These are phyloP conservation scores for Peromyscus aztecus DNA, from an alignment of 2,797 vertebrate genomes.

Conservation along the genomic window DNA sequence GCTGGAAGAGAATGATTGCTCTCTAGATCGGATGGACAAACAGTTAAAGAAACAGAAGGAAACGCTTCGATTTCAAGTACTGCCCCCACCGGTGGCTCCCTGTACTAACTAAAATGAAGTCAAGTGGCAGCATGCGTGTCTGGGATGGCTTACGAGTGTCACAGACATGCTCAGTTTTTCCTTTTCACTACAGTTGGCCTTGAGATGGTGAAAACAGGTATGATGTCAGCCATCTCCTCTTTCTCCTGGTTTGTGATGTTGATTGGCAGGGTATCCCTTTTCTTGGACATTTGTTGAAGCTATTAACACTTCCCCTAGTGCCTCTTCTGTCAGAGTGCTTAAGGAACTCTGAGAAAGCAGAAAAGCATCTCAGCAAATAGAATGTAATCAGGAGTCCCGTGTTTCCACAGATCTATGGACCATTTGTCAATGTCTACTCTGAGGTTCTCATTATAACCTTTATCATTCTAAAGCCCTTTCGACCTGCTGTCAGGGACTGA, in stretches of 20 bases:
- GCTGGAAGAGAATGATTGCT: not conserved
- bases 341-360: constrained; percentile 45
- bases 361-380: constrained; percentile 45
- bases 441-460: constrained; percentile 24
- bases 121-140: not conserved
- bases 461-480: not conserved
- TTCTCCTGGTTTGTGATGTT: constrained; percentile 6
- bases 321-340: constrained; percentile 67
- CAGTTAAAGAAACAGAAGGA: constrained; percentile 24
- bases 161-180: constrained; percentile 64
- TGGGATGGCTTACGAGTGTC: constrained; percentile 2
- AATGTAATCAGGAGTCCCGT: not conserved
- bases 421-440: not conserved
- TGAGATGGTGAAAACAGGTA: constrained; percentile 70
- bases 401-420: not conserved
- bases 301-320: constrained; percentile 66
- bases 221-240: constrained; percentile 70
- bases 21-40: not conserved
- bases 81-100: not conserved
- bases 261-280: constrained; percentile 59
- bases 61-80: not conserved
- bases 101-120: constrained; percentile 58
- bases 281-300: constrained; percentile 78
- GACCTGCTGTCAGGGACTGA: constrained; percentile 1
- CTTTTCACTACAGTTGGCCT: not conserved